A percentile compares a stretch with the other conserved stretches of the same genome.
These are phyloP conservation scores for Microchrysa polita DNA, from an alignment of 2,888 invertebrate genomes.

Conservation along the genomic window DNA sequence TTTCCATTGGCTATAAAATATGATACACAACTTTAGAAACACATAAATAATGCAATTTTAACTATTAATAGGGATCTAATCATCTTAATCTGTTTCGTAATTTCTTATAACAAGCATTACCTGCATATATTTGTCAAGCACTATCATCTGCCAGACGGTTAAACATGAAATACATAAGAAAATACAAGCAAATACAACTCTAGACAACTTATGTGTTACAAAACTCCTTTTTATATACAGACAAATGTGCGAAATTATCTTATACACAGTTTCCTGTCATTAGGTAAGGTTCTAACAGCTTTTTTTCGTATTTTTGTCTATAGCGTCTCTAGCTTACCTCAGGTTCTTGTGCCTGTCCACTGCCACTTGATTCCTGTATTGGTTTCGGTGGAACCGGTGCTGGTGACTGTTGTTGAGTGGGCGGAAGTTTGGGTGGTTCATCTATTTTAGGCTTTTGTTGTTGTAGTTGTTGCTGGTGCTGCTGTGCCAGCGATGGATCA, in stretches of 20 bases:
- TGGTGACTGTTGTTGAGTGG: slow-evolving; percentile 55
- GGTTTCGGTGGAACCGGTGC: slow-evolving; percentile 26
- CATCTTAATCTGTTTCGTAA: slow-evolving; percentile 12
- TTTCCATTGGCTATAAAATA: slow-evolving; percentile 50
- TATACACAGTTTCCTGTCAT: too few species aligned
- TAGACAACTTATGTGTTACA: slow-evolving; percentile 8
- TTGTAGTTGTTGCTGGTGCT: too few species aligned
- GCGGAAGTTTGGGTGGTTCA: slow-evolving; percentile 52
- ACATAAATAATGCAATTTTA: too few species aligned
- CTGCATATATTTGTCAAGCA: slow-evolving; percentile 62
- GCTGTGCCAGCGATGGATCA: slow-evolving; percentile 60
- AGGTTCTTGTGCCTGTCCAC: slow-evolving; percentile 14
- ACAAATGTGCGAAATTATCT: too few species aligned
- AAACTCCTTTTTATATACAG: background rate
- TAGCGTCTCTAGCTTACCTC: slow-evolving; percentile 24
- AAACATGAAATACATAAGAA: slow-evolving; percentile 42
- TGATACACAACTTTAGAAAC: too few species aligned
- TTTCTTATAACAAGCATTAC: slow-evolving; percentile 56
- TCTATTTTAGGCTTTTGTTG: slow-evolving; percentile 26
- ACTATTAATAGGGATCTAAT: too few species aligned
- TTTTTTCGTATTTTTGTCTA: background rate
- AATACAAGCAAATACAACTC: slow-evolving; percentile 46
- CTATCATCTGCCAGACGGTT: slow-evolving; percentile 58
- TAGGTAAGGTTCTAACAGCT: background rate
- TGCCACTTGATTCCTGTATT: slow-evolving; percentile 46